These are phyloP conservation scores for Zophobas morio DNA, from an alignment of 1,140 invertebrate genomes.

Conservation along the genomic window DNA sequence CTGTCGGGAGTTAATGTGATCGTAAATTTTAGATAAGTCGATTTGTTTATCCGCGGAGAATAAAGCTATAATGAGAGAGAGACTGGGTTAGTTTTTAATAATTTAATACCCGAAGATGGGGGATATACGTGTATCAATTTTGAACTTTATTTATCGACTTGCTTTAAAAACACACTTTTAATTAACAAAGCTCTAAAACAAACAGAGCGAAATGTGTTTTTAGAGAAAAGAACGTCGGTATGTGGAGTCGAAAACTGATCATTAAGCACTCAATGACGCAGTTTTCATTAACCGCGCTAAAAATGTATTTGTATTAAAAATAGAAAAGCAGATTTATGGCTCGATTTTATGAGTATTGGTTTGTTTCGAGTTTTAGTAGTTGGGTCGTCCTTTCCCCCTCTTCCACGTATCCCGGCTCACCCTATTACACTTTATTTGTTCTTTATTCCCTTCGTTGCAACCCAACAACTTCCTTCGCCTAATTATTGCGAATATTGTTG, in stretches of 20 bases:
- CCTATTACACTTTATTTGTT: constrained; percentile 38
- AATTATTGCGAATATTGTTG: constrained; percentile 39
- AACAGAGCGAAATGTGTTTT: no score
- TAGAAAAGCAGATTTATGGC: constrained; percentile 36
- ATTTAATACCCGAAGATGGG: not conserved
- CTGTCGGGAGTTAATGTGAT: not conserved
- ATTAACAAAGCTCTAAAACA: no score
- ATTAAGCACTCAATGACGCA: no score
- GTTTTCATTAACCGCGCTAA: no score
- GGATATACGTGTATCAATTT: not conserved
- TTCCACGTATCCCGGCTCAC: constrained; percentile 27
- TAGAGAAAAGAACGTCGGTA: no score
- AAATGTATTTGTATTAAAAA: constrained; percentile 12
- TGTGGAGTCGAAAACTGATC: no score
- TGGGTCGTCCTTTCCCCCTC: constrained; percentile 32
- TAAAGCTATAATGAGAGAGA: not conserved
- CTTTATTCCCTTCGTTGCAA: constrained; percentile 32
- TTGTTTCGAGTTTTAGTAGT: constrained; percentile 39
- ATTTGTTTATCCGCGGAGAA: not conserved
- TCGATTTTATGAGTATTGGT: constrained; percentile 27
- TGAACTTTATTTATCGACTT: no score
- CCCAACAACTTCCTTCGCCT: constrained; percentile 21
- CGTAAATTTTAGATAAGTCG: not conserved
- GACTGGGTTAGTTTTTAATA: not conserved
- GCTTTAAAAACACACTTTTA: no score